Conservation (phyloP, 2,888 invertebrate species). For the Geotrupes spiniger region DNA sequence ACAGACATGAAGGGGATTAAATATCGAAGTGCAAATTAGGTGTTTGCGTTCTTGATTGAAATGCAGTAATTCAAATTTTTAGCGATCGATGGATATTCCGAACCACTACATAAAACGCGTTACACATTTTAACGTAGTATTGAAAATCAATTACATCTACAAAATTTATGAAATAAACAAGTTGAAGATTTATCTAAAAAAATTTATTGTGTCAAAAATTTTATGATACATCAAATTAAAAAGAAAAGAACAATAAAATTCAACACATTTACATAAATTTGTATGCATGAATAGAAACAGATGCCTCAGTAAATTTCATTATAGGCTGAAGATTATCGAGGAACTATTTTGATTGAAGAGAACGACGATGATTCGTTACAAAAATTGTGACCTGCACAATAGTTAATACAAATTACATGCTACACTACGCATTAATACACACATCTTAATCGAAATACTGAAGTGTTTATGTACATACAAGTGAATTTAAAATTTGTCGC, state of each 20-base stretch:
- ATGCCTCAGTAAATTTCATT: constrained; percentile 8
- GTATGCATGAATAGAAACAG: constrained; percentile 8
- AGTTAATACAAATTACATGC: background rate
- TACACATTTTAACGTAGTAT: too few species aligned
- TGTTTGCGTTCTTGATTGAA: too few species aligned
- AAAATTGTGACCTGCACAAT: constrained; percentile 16
- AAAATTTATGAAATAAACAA: constrained; percentile 4
- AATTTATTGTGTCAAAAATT: constrained; percentile 24
- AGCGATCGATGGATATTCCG: too few species aligned
- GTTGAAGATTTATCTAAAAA: constrained; percentile 18
- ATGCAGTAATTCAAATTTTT: too few species aligned
- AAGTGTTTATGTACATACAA: constrained; percentile 1
- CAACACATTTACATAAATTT: constrained; percentile 9
- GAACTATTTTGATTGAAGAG: constrained; percentile 13
- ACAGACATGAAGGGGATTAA: too few species aligned
- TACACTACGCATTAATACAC: background rate
- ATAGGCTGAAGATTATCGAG: constrained; percentile 7
- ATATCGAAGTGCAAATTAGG: too few species aligned
- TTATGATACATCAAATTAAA: constrained; percentile 18
- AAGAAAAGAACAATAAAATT: constrained; percentile 18
- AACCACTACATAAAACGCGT: too few species aligned
- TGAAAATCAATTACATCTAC: too few species aligned
- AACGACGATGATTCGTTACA: background rate
- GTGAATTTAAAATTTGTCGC: constrained; percentile 2
- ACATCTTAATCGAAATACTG: background rate